A percentile compares a stretch with the other conserved stretches of the same genome.
These are phyloP conservation scores for Lichenostomus cassidix DNA, from an alignment of 2,113 vertebrate genomes.

Conservation along the genomic window DNA sequence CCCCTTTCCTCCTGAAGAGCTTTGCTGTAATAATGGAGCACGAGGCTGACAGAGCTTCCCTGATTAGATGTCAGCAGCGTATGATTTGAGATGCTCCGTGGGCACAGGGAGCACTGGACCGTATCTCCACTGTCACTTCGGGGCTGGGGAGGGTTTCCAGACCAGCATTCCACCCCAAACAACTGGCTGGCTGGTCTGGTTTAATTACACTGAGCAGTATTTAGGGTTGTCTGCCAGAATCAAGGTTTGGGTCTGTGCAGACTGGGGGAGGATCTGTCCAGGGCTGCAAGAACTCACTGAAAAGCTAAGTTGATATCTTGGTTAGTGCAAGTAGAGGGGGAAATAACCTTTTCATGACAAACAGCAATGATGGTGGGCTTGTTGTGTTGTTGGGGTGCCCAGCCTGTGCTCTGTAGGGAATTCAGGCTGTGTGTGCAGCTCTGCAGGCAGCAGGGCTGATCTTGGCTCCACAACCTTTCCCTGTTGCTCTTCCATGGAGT, in stretches of 20 bases:
- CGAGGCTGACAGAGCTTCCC: neutral
- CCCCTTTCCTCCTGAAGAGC: neutral
- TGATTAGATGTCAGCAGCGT: neutral
- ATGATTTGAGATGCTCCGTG: neutral
- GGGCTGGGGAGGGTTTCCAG: neutral
- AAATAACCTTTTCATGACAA: neutral
- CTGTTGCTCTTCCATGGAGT: neutral
- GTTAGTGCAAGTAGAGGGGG: neutral
- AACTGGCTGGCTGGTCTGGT: neutral
- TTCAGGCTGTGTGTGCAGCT: fast-evolving
- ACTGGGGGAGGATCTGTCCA: fast-evolving
- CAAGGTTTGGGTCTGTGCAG: neutral
- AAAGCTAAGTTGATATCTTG: neutral
- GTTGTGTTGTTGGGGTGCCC: neutral
- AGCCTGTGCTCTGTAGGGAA: neutral
- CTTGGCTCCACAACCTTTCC: neutral
- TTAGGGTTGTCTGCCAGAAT: neutral
- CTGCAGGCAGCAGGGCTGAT: neutral
- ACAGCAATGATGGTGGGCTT: fast-evolving
- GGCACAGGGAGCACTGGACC: neutral
- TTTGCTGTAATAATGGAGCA: conserved; percentile 1
- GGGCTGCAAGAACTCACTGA: neutral
- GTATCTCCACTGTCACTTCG: neutral
- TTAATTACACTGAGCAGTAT: neutral
- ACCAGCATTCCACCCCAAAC: neutral